A percentile compares a stretch with the other conserved stretches of the same genome.
Evolutionary conservation across 2,888 invertebrate species (phyloP).

Genomic region (Eupithecia inturbata): DNA sequence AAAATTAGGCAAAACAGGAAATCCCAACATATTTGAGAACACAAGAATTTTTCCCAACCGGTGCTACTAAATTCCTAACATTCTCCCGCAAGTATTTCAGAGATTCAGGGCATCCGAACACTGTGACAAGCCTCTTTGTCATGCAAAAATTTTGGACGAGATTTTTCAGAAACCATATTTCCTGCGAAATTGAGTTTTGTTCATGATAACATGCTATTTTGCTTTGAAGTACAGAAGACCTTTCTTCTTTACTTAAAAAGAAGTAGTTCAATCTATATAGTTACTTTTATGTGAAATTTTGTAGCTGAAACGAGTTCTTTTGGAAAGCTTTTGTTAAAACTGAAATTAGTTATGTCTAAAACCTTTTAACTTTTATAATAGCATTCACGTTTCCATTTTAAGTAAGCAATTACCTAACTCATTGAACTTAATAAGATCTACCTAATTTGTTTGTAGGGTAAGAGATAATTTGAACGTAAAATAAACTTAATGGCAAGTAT

Average conservation of each 20-base stretch:
- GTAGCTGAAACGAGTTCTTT: not conserved
- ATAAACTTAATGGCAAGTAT: not conserved
- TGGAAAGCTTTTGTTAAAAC: not conserved
- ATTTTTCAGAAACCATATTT: constrained; percentile 38
- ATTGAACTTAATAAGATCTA: not conserved
- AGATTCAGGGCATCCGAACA: constrained; percentile 32
- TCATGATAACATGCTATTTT: constrained; percentile 32
- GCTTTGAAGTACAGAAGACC: constrained; percentile 26
- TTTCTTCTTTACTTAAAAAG: not conserved
- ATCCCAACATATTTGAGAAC: constrained; percentile 18
- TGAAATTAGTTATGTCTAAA: not conserved
- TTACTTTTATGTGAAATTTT: not conserved
- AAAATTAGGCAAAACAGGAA: constrained; percentile 20
- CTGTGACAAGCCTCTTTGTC: constrained; percentile 39
- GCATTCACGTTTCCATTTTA: not conserved
- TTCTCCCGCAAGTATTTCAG: constrained; percentile 23
- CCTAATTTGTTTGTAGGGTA: not conserved
- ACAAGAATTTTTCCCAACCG: constrained; percentile 17
- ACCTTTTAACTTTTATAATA: not conserved
- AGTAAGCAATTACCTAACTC: not conserved
- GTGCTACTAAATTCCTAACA: constrained; percentile 29
- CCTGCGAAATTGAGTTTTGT: constrained; percentile 38
- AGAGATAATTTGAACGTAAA: not conserved
- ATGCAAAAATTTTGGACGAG: constrained; percentile 44
- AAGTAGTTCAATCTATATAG: not conserved